Evolutionary conservation across 1,140 invertebrate species (phyloP).

Genomic region (Aphelenchoides fujianensis): DNA sequence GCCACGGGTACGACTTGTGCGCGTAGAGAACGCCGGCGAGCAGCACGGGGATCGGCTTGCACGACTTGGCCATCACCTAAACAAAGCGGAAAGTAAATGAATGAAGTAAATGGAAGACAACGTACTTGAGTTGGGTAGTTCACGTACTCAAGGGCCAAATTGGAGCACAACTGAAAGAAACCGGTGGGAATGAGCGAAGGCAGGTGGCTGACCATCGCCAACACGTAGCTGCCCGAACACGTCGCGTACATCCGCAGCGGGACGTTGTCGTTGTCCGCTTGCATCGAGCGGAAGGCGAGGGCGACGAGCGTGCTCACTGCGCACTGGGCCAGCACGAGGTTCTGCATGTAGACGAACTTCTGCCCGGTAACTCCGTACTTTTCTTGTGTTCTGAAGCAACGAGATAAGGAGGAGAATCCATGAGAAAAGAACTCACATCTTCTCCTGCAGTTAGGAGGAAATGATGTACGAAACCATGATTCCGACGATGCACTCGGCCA

Average conservation of each 20-base stretch:
- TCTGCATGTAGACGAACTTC: slow-evolving; percentile 47
- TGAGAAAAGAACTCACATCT: slow-evolving; percentile 49
- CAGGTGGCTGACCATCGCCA: no score
- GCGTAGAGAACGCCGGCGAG: slow-evolving; percentile 88
- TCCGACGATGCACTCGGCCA: slow-evolving; percentile 37
- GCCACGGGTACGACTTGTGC: slow-evolving; percentile 74
- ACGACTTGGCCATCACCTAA: slow-evolving; percentile 86
- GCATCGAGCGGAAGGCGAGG: not conserved
- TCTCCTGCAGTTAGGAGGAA: slow-evolving; percentile 42
- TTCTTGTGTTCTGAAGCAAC: slow-evolving; percentile 41
- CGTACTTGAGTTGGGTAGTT: slow-evolving; percentile 91
- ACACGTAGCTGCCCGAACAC: slow-evolving; percentile 65
- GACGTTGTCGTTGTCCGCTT: slow-evolving; percentile 38
- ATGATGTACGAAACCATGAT: slow-evolving; percentile 49
- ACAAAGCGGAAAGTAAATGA: no score
- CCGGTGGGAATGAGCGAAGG: no score
- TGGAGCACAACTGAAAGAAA: no score
- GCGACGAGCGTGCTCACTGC: slow-evolving; percentile 35
- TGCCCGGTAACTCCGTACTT: slow-evolving; percentile 46
- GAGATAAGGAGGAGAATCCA: slow-evolving; percentile 7
- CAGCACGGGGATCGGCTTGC: slow-evolving; percentile 97
- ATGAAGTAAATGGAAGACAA: not conserved
- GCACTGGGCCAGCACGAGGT: slow-evolving; percentile 47
- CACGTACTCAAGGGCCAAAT: slow-evolving; percentile 91
- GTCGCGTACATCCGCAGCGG: slow-evolving; percentile 41